phyloP scores from a whole-genome alignment of 2,797 vertebrate species.

The Periophthalmus magnuspinnatus region DNA sequence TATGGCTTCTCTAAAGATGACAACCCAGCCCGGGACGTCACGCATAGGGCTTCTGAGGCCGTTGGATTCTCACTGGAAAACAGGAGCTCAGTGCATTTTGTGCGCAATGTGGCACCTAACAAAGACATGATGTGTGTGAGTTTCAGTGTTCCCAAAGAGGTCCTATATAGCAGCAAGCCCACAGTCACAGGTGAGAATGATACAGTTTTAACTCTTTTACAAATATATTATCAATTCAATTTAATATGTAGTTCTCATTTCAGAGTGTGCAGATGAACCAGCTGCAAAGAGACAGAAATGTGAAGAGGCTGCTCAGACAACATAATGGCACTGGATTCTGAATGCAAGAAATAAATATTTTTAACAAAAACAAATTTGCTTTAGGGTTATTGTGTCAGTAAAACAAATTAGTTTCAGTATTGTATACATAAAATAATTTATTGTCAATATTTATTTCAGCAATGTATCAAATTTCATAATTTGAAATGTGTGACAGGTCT shows the following conservation, averaged over 20 bases:
- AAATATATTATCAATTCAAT: neutral
- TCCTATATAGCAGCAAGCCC: slow-evolving; percentile 76
- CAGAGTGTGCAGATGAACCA: slow-evolving; percentile 79
- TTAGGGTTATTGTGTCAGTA: too few species aligned
- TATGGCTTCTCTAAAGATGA: slow-evolving; percentile 91
- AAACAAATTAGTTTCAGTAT: too few species aligned
- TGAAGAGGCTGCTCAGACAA: slow-evolving; percentile 55
- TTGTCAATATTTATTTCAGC: too few species aligned
- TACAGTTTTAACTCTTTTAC: neutral
- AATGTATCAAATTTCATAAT: too few species aligned
- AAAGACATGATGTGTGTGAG: slow-evolving; percentile 96
- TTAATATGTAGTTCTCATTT: slow-evolving; percentile 17
- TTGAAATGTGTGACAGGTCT: too few species aligned
- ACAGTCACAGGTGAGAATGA: slow-evolving; percentile 74
- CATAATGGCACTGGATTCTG: slow-evolving; percentile 1
- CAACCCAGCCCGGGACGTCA: slow-evolving; percentile 79
- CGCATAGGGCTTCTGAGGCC: slow-evolving; percentile 74
- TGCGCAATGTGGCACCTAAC: slow-evolving; percentile 93
- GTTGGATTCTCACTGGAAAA: slow-evolving; percentile 80
- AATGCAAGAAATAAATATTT: neutral
- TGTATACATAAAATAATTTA: too few species aligned
- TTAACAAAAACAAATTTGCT: neutral
- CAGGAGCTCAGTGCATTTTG: slow-evolving; percentile 81
- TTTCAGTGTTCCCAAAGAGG: slow-evolving; percentile 83
- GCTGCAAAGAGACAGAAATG: slow-evolving; percentile 82